Conservation (phyloP, 2,113 vertebrate species). For the Mobula birostris region DNA sequence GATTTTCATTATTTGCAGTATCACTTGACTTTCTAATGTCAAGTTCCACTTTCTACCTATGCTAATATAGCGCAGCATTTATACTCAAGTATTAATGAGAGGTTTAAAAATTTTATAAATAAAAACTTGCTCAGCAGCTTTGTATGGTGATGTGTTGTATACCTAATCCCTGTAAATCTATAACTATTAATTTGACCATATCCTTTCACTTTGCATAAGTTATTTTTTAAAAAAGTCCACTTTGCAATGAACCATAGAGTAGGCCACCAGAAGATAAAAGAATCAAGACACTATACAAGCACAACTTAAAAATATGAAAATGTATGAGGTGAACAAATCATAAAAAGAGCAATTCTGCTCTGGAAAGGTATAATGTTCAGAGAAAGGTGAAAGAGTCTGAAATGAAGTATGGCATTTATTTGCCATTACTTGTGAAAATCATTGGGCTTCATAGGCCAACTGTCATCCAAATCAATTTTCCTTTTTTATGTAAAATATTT, state of each 20-base stretch:
- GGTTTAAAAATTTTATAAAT: background rate
- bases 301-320: background rate
- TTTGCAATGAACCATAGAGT: background rate
- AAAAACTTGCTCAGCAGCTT: background rate
- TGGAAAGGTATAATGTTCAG: too few species aligned
- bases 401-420: background rate
- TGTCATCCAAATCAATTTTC: background rate
- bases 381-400: background rate
- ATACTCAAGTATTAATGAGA: background rate
- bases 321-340: background rate
- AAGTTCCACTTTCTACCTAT: background rate
- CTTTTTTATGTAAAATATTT: background rate
- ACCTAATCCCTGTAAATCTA: background rate
- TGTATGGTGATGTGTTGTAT: background rate
- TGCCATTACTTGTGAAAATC: background rate
- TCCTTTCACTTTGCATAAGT: background rate
- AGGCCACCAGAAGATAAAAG: background rate
- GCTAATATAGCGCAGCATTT: background rate
- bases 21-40: too few species aligned
- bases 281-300: background rate
- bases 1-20: too few species aligned
- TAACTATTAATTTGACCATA: background rate
- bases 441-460: background rate
- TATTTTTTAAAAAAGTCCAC: background rate
- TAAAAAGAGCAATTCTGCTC: background rate